phyloP scores from a whole-genome alignment of 2,888 invertebrate genomes.

The Mactromeris polynyma region DNA sequence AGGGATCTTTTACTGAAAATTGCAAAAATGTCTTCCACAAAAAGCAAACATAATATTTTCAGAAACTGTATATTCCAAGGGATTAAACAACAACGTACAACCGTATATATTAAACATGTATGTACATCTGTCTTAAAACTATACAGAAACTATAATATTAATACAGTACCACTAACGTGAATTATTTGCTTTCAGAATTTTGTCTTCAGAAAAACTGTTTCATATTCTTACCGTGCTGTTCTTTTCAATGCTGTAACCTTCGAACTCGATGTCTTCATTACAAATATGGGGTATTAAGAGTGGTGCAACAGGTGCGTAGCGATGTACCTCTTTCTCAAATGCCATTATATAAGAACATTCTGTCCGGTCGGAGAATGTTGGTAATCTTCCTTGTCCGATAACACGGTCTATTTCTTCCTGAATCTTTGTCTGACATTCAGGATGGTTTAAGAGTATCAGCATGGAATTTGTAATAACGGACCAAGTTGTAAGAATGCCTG shows the following conservation, averaged over 20 bases:
- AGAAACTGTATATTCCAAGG: no score
- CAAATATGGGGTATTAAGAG: neutral
- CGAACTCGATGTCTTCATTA: neutral
- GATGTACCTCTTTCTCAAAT: slow-evolving; percentile 21
- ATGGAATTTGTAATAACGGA: neutral
- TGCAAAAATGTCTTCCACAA: no score
- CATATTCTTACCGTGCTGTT: slow-evolving; percentile 8
- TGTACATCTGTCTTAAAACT: no score
- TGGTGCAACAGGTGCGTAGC: slow-evolving; percentile 5
- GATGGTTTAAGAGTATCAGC: slow-evolving; percentile 6
- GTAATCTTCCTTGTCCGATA: neutral
- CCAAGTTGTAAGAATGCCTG: slow-evolving; percentile 4
- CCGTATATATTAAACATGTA: no score
- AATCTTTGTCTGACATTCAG: slow-evolving; percentile 18
- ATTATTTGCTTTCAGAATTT: no score
- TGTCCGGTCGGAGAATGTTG: neutral
- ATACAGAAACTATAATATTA: no score
- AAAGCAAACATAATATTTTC: no score
- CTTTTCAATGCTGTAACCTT: slow-evolving; percentile 18
- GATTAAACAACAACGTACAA: no score
- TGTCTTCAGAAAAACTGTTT: no score
- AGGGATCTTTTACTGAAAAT: no score
- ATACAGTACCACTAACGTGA: no score
- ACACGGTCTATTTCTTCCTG: neutral
- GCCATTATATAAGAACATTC: slow-evolving; percentile 1